Conservation (phyloP, 2,113 vertebrate genomes). For the Felis chaus region DNA sequence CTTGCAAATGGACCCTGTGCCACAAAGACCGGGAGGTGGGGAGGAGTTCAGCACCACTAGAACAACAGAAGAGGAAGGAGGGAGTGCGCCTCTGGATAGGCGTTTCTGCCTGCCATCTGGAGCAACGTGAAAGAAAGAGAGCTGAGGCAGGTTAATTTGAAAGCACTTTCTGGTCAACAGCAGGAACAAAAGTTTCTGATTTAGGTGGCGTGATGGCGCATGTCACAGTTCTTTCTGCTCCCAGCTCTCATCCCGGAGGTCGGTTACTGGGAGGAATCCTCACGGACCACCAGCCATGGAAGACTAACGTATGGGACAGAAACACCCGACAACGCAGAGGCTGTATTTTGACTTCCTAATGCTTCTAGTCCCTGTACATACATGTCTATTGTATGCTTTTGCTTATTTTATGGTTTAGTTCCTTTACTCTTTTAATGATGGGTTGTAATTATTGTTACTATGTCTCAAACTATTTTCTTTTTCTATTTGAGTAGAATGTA, state of each 20-base stretch:
- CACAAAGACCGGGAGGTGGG: not conserved
- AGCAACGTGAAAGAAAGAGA: not conserved
- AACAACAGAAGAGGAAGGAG: not conserved
- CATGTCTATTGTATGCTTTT: not conserved
- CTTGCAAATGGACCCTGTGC: not conserved
- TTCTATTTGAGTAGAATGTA: conserved; percentile 14
- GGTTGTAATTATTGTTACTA: not conserved
- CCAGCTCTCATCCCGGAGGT: not conserved
- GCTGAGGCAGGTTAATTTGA: not conserved
- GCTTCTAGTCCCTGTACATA: not conserved
- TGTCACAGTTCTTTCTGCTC: not conserved
- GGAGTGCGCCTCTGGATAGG: not conserved
- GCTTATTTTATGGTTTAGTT: not conserved
- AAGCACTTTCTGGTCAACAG: not conserved
- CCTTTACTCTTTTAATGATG: conserved; percentile 17
- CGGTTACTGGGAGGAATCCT: not conserved
- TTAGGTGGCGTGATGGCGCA: not conserved
- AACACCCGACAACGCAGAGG: not conserved
- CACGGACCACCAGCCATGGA: not conserved
- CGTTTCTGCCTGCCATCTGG: not conserved
- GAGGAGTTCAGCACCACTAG: not conserved
- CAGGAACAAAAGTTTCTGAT: not conserved
- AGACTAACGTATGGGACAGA: not conserved
- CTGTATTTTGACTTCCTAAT: not conserved
- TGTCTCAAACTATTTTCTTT: not conserved